Evolutionary conservation across 2,113 vertebrate genomes (phyloP), one percentile per base, ranked within the genome.

Genomic region (Gadus macrocephalus): DNA sequence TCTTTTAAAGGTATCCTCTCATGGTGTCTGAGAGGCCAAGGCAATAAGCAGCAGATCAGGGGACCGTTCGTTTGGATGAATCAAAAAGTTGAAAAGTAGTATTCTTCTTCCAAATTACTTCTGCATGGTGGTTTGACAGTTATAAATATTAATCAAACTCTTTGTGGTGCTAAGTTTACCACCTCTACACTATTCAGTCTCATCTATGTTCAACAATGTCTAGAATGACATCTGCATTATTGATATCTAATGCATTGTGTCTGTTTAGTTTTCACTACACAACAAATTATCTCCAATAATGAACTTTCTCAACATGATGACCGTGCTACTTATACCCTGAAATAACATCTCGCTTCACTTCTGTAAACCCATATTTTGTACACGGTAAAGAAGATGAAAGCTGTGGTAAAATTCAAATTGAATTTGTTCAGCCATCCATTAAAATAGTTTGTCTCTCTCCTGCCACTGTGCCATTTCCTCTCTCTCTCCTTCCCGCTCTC

Each of bases 341-440:
- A 84, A 78, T 76, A 80, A 84, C 74, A 64, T 62, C 74, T 83
- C 77, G 82, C 83, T 86, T 88, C 83, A 88, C 87, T 77, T 89
- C 86, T 87, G 83, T 86, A 83, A 81, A 79, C 75, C 82, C 22
- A 31, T 81, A 76, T 84, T 83, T 84, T 85, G 81, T 85, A 83
- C 87, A 87, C 81, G 76, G 83, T 59, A 63, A 64, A 49, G 77
- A 85, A 89, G 87, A 90, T 89, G 85, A 90, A 91, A 91, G 87
- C 78, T 75, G 77, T 83, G 81, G 72, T 78, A 77, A 82, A 91
- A 91, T 91, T 90, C 79, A 86, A 87, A 91, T 91, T 90, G 82
- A 88, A 92, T 92, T 90, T 92, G 90, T 90, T 90, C 86, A 90
- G 83, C 86, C 90, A 88, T 91, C 88, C 88, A 89, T 91, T 92